These are phyloP conservation scores for Drosophila pegasa DNA, from an alignment of 2,888 invertebrate genomes.

Conservation along the genomic window DNA sequence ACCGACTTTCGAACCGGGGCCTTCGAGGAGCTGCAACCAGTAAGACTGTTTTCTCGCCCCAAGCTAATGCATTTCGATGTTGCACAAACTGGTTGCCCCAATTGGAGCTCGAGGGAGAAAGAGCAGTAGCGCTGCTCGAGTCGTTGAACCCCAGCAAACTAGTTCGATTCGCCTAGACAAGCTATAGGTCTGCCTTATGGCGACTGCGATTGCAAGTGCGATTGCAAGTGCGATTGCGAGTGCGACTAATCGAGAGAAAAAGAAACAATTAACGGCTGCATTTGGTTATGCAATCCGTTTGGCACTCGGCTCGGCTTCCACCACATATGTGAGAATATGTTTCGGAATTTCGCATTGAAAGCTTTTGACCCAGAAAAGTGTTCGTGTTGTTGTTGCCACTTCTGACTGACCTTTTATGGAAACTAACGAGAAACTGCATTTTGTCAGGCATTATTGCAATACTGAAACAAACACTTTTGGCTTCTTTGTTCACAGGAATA, in stretches of 20 bases:
- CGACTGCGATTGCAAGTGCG: no score
- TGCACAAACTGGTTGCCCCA: conserved; percentile 67
- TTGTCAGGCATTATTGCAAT: conserved; percentile 60
- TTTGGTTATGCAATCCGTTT: conserved; percentile 55
- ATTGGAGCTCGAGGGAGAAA: conserved; percentile 14
- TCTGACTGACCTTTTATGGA: conserved; percentile 33
- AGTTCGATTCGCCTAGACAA: conserved; percentile 28
- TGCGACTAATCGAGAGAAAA: not conserved
- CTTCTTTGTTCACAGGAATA: conserved; percentile 36
- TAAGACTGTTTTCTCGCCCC: conserved; percentile 3
- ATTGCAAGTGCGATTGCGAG: no score
- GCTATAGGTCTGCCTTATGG: not conserved
- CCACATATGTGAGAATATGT: conserved; percentile 68
- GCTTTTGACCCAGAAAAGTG: conserved; percentile 38
- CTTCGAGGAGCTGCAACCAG: not conserved
- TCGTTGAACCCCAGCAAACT: conserved; percentile 53
- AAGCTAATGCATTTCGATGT: conserved; percentile 69
- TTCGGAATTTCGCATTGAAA: conserved; percentile 35
- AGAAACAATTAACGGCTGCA: conserved; percentile 20
- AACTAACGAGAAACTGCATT: conserved; percentile 61
- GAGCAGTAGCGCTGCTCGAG: conserved; percentile 20
- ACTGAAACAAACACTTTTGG: conserved; percentile 19
- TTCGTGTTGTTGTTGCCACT: conserved; percentile 40
- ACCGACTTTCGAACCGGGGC: conserved; percentile 10
- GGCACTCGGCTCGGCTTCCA: conserved; percentile 34